phyloP scores from a whole-genome alignment of 2,113 vertebrate genomes.

The Microcebus lehilahytsara region DNA sequence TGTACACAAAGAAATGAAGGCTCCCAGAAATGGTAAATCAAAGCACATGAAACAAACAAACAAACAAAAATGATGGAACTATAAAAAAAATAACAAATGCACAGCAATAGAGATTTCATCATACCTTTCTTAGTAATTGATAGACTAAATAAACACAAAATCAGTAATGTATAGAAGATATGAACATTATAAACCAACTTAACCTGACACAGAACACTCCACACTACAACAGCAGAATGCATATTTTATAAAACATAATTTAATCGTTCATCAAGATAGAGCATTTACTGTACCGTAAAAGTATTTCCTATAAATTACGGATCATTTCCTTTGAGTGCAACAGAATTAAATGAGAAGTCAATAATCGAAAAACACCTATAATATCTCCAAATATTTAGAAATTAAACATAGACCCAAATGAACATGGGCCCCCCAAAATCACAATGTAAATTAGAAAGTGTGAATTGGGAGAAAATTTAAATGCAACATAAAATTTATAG shows the following conservation, averaged over 20 bases:
- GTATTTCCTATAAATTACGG: neutral
- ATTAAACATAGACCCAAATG: neutral
- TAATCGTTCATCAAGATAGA: neutral
- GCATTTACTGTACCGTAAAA: neutral
- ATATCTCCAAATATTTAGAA: neutral
- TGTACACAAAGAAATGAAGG: neutral
- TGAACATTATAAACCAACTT: neutral
- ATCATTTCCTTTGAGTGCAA: neutral
- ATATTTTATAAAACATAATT: neutral
- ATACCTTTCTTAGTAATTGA: neutral
- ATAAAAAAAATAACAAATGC: neutral
- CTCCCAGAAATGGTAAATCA: neutral
- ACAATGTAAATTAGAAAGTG: neutral
- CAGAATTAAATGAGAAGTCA: neutral
- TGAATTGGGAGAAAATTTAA: neutral
- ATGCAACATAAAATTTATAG: neutral
- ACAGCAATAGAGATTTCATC: neutral
- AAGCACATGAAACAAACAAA: neutral
- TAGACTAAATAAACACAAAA: neutral
- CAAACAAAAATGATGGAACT: neutral
- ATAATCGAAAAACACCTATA: neutral
- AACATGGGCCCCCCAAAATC: neutral
- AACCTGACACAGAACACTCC: neutral
- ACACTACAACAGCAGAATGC: neutral
- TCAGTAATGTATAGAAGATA: neutral